These are phyloP conservation scores for Plebejus melissa DNA, from an alignment of 2,888 invertebrate species.

Conservation along the genomic window DNA sequence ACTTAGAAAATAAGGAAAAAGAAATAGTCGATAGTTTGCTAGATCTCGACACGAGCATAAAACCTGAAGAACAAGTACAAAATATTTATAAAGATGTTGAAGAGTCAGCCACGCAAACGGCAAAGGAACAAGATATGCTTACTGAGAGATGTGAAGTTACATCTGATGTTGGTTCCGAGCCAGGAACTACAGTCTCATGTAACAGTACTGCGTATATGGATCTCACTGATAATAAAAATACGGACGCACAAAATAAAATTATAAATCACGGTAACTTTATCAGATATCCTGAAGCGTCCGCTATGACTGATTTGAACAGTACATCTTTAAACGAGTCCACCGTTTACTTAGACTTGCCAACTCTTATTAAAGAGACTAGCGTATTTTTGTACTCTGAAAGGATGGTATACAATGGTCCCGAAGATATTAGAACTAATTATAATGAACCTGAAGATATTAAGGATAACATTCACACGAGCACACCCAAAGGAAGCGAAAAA, in stretches of 20 bases:
- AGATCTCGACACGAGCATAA: slow-evolving; percentile 15
- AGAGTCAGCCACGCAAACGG: slow-evolving; percentile 33
- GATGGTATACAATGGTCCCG: slow-evolving; percentile 43
- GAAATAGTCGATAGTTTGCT: slow-evolving; percentile 25
- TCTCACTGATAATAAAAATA: slow-evolving; percentile 57
- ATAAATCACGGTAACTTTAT: slow-evolving; percentile 45
- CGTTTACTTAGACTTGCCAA: slow-evolving; percentile 66
- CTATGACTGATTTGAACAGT: slow-evolving; percentile 37
- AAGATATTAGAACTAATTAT: slow-evolving; percentile 39
- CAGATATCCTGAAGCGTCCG: slow-evolving; percentile 43
- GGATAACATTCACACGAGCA: slow-evolving; percentile 52
- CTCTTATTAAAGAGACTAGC: slow-evolving; percentile 52
- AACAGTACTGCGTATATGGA: slow-evolving; percentile 61
- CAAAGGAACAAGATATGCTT: slow-evolving; percentile 35
- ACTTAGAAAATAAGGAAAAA: slow-evolving; percentile 27
- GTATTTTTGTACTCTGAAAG: slow-evolving; percentile 60
- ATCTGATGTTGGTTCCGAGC: slow-evolving; percentile 35
- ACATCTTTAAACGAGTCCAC: slow-evolving; percentile 60
- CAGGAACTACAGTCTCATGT: slow-evolving; percentile 30
- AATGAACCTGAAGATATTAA: slow-evolving; percentile 41
- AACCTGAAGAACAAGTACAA: slow-evolving; percentile 63
- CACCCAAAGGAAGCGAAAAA: slow-evolving; percentile 58
- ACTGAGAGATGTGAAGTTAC: slow-evolving; percentile 36
- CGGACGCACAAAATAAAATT: slow-evolving; percentile 47
- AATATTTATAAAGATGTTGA: slow-evolving; percentile 32